Percentiles rank a stretch among this genome's conserved stretches.
Evolutionary conservation across 2,797 vertebrate species (phyloP).

Genomic region (Hyperoplus immaculatus): DNA sequence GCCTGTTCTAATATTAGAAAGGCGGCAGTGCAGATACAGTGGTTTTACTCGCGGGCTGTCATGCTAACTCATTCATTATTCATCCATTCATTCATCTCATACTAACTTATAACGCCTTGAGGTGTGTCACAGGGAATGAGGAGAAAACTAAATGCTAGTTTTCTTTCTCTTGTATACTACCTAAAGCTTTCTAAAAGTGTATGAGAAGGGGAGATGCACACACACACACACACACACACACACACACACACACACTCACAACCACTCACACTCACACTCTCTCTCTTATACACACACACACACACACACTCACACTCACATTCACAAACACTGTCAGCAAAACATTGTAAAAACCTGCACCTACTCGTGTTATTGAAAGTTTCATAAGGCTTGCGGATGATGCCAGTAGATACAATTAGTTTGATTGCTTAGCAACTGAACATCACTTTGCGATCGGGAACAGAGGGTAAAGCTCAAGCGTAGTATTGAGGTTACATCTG

Average conservation of each 20-base stretch:
- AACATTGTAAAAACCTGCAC: slow-evolving; percentile 31
- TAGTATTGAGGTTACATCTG: slow-evolving; percentile 56
- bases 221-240: too few species aligned
- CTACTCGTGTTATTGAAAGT: slow-evolving; percentile 59
- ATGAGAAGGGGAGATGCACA: neutral
- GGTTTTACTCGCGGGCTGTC: slow-evolving; percentile 59
- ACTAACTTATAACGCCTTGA: slow-evolving; percentile 70
- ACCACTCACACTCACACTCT: too few species aligned
- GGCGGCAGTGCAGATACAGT: slow-evolving; percentile 62
- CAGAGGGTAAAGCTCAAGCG: slow-evolving; percentile 56
- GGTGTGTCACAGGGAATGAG: slow-evolving; percentile 71
- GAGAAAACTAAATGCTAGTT: slow-evolving; percentile 61
- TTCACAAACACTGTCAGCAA: slow-evolving; percentile 25
- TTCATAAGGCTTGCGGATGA: slow-evolving; percentile 63
- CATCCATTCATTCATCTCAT: slow-evolving; percentile 57
- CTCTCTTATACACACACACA: too few species aligned
- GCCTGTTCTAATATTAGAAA: slow-evolving; percentile 70
- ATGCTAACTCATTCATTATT: slow-evolving; percentile 68
- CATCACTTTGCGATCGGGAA: slow-evolving; percentile 50
- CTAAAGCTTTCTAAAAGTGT: slow-evolving; percentile 35
- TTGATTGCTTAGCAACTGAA: slow-evolving; percentile 79
- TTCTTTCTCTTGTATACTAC: slow-evolving; percentile 16
- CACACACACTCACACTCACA: too few species aligned
- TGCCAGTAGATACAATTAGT: slow-evolving; percentile 81
- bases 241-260: too few species aligned